Conservation (phyloP, 2,797 vertebrate genomes). For the Premnoplex brunnescens region DNA sequence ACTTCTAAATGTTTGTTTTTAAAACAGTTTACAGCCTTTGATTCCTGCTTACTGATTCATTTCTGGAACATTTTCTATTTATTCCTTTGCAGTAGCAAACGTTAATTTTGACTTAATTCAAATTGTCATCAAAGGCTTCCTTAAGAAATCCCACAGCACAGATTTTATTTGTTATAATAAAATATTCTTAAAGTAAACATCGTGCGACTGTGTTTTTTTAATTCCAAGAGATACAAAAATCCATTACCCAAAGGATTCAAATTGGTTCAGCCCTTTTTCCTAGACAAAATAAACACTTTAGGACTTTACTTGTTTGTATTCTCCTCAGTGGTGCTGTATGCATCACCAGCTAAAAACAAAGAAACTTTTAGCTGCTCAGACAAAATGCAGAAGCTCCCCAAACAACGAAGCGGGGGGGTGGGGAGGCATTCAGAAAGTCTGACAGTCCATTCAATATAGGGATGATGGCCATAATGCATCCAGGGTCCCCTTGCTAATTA, state of each 20-base stretch:
- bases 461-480: constrained; percentile 84
- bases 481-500: constrained; percentile 93
- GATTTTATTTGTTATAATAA: constrained; percentile 71
- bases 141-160: constrained; percentile 69
- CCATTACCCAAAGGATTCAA: constrained; percentile 71
- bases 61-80: constrained; percentile 67
- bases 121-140: constrained; percentile 72
- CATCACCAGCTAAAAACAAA: constrained; percentile 98
- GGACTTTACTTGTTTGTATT: constrained; percentile 89
- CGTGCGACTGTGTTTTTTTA: constrained; percentile 36
- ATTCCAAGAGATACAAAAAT: constrained; percentile 72
- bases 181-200: constrained; percentile 73
- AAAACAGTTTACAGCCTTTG: constrained; percentile 67
- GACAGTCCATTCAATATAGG: constrained; percentile 86
- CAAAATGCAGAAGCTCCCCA: constrained; percentile 87
- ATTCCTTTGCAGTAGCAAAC: constrained; percentile 68
- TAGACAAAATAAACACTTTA: constrained; percentile 90
- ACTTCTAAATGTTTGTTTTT: constrained; percentile 68
- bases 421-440: constrained; percentile 89
- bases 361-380: constrained; percentile 90
- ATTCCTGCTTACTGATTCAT: constrained; percentile 70
- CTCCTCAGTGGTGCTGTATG: constrained; percentile 85
- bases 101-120: constrained; percentile 73
- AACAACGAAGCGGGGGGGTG: constrained; percentile 80
- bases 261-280: constrained; percentile 77